Percentiles rank a stretch among this genome's conserved stretches.
Evolutionary conservation across 2,888 invertebrate species (phyloP).

Genomic region (Synanthedon vespiformis): DNA sequence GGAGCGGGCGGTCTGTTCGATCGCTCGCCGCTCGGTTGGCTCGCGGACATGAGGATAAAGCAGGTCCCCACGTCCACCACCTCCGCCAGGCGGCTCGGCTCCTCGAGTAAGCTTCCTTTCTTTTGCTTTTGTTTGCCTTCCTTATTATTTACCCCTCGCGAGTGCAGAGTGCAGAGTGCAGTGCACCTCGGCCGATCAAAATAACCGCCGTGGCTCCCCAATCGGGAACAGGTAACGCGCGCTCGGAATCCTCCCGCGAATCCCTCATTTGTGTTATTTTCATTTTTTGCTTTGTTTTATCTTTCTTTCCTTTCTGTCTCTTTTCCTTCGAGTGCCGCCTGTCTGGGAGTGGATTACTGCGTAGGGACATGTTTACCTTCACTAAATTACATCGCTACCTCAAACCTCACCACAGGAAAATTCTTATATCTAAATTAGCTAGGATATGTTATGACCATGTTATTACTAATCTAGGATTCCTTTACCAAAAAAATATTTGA

Average conservation of each 20-base stretch:
- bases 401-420: no score
- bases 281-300: conserved; percentile 64
- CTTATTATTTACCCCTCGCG: conserved; percentile 9
- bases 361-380: conserved; percentile 20
- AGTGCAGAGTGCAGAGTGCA: no score
- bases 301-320: conserved; percentile 52
- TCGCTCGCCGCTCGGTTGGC: conserved; percentile 63
- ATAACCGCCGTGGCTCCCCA: conserved; percentile 50
- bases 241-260: conserved; percentile 46
- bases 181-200: conserved; percentile 39
- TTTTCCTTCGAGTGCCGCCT: conserved; percentile 59
- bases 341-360: conserved; percentile 53
- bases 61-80: conserved; percentile 66
- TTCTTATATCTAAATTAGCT: no score
- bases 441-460: no score
- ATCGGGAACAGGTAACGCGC: conserved; percentile 62
- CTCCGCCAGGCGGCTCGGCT: conserved; percentile 67
- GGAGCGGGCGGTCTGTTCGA: conserved; percentile 67
- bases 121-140: conserved; percentile 56
- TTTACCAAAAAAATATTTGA: no score
- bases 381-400: no score
- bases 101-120: conserved; percentile 68
- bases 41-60: conserved; percentile 68
- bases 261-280: conserved; percentile 65
- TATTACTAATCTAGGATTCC: no score